Conservation (phyloP, 2,888 invertebrate genomes). For the Nesidiocoris tenuis region DNA sequence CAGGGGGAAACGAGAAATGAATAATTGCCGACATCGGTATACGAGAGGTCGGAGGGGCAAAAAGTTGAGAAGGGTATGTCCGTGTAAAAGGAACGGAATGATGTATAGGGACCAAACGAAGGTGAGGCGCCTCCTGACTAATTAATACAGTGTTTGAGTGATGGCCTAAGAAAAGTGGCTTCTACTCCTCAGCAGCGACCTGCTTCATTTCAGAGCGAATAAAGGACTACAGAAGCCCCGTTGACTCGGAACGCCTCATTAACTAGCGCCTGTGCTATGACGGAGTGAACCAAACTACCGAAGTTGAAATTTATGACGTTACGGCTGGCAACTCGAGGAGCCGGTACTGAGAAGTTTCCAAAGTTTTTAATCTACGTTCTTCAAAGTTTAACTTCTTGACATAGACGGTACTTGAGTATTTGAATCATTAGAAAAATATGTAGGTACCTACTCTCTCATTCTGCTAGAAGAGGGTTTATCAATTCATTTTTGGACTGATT, state of each 20-base stretch:
- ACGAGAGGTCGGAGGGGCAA: background rate
- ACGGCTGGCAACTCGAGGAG: background rate
- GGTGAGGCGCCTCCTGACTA: conserved; percentile 30
- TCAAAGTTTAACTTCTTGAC: background rate
- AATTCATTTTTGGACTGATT: too few species aligned
- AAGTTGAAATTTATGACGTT: background rate
- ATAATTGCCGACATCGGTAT: background rate
- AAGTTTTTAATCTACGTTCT: background rate
- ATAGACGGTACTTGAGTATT: too few species aligned
- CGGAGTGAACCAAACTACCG: background rate
- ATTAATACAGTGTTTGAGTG: conserved; percentile 38
- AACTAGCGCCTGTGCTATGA: background rate
- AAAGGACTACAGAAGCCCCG: background rate
- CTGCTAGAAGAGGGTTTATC: too few species aligned
- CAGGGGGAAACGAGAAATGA: background rate
- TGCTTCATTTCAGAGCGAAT: background rate
- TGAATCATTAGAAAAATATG: too few species aligned
- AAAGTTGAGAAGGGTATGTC: background rate
- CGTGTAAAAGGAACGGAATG: conserved; percentile 26
- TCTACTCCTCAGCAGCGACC: background rate
- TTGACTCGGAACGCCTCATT: background rate
- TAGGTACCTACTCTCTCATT: too few species aligned
- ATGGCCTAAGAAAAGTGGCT: conserved; percentile 9
- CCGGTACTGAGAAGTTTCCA: background rate
- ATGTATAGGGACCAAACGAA: conserved; percentile 31